Conservation (phyloP, 2,113 vertebrate species). For the Aphelocoma coerulescens region DNA sequence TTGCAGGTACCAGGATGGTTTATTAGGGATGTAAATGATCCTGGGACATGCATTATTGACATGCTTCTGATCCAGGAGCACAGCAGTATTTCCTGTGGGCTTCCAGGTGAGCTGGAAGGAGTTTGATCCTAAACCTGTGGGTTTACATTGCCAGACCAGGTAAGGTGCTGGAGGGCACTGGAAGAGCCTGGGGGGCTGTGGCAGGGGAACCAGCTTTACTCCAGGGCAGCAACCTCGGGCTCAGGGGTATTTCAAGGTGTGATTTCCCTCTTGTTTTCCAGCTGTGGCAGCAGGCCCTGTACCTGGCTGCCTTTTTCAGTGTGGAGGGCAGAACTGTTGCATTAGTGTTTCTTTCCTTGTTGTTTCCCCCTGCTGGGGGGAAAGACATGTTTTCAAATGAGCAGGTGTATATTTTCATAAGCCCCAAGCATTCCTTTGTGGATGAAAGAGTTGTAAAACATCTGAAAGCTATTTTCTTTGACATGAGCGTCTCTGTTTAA, state of each 20-base stretch:
- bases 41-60: background rate
- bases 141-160: background rate
- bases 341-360: background rate
- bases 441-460: background rate
- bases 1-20: background rate
- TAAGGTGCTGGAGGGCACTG: background rate
- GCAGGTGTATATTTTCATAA: background rate
- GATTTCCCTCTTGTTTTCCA: background rate
- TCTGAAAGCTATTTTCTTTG: background rate
- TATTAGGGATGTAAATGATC: background rate
- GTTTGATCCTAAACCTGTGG: background rate
- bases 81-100: fast-evolving
- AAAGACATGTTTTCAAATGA: background rate
- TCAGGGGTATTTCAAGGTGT: background rate
- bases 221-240: background rate
- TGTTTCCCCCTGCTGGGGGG: background rate
- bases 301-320: background rate
- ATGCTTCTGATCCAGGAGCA: background rate
- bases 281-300: background rate
- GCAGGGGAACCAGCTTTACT: background rate
- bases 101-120: background rate
- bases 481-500: background rate
- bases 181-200: background rate
- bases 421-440: background rate
- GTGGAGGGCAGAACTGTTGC: background rate